These are phyloP conservation scores for Morone chrysops DNA, from an alignment of 2,113 vertebrate species.

Conservation along the genomic window DNA sequence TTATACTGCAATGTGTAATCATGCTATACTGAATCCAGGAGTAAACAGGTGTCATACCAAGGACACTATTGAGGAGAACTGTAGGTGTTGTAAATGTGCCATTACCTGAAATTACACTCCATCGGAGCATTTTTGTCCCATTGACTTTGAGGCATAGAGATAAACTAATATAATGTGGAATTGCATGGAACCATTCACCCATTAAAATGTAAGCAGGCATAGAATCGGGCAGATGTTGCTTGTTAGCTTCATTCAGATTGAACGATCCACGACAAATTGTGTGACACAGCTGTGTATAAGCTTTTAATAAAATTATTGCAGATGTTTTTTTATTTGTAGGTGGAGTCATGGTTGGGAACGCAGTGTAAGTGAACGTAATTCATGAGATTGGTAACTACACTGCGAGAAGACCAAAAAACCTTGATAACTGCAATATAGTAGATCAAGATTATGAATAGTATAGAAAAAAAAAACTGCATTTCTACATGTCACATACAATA, in stretches of 20 bases:
- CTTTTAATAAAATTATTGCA: constrained; percentile 37
- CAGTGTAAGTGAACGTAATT: constrained; percentile 11
- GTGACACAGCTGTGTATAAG: constrained; percentile 39
- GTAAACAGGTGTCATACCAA: constrained; percentile 59
- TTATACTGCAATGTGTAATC: constrained; percentile 23
- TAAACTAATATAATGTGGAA: constrained; percentile 44
- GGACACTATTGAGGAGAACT: constrained; percentile 43
- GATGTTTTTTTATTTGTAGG: constrained; percentile 35
- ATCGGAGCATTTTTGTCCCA: constrained; percentile 43
- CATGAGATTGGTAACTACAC: not conserved
- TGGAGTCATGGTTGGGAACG: constrained; percentile 3
- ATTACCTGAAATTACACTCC: constrained; percentile 50
- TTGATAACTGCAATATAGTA: too few species aligned
- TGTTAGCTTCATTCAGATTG: constrained; percentile 61
- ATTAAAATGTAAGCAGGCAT: constrained; percentile 49
- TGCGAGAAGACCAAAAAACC: constrained; percentile 15
- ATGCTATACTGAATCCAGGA: constrained; percentile 26
- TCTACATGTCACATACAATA: too few species aligned
- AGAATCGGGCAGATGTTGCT: constrained; percentile 68
- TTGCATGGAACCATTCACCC: constrained; percentile 45
- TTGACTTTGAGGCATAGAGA: constrained; percentile 64
- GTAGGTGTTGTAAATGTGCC: constrained; percentile 38
- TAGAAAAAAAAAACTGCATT: too few species aligned
- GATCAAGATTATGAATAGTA: too few species aligned
- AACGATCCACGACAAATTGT: constrained; percentile 46